Conservation (phyloP, 1,140 invertebrate species). For the Drepana arcuata region DNA sequence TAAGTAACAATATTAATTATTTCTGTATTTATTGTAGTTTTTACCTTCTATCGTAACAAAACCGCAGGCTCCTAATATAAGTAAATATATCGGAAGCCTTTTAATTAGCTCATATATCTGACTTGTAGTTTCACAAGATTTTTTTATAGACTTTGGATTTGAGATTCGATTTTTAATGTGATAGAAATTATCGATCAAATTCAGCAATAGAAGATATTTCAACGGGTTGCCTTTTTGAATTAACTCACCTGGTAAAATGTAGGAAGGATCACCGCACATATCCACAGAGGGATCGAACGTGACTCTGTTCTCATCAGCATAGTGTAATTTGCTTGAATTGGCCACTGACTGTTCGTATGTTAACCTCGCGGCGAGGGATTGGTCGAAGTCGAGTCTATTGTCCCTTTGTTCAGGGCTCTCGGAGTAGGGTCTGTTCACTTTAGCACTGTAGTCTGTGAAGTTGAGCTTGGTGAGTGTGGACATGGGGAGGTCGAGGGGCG, state of each 20-base stretch:
- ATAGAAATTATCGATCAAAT: too few relatives aligned
- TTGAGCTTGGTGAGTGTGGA: constrained; percentile 57
- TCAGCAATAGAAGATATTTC: too few relatives aligned
- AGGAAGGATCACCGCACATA: constrained; percentile 45
- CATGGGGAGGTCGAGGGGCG: constrained; percentile 58
- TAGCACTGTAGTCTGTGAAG: constrained; percentile 62
- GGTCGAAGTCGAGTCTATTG: constrained; percentile 45
- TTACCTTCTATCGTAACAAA: too few relatives aligned
- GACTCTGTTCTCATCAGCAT: constrained; percentile 46
- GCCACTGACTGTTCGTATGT: constrained; percentile 50
- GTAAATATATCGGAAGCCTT: too few relatives aligned
- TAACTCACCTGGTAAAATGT: constrained; percentile 48
- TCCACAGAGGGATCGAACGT: constrained; percentile 46
- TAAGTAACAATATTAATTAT: too few relatives aligned
- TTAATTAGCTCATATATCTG: too few relatives aligned
- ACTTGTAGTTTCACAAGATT: too few relatives aligned
- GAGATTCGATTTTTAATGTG: too few relatives aligned
- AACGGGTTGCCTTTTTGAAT: too few relatives aligned
- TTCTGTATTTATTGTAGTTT: too few relatives aligned
- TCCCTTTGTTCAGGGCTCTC: constrained; percentile 33
- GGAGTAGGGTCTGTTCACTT: constrained; percentile 50
- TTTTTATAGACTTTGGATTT: too few relatives aligned
- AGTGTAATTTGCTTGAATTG: constrained; percentile 39
- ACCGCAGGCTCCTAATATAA: too few relatives aligned
- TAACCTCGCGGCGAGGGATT: constrained; percentile 40